Conservation (phyloP, 2,888 invertebrate genomes). For the Phrixothrix hirtus region DNA sequence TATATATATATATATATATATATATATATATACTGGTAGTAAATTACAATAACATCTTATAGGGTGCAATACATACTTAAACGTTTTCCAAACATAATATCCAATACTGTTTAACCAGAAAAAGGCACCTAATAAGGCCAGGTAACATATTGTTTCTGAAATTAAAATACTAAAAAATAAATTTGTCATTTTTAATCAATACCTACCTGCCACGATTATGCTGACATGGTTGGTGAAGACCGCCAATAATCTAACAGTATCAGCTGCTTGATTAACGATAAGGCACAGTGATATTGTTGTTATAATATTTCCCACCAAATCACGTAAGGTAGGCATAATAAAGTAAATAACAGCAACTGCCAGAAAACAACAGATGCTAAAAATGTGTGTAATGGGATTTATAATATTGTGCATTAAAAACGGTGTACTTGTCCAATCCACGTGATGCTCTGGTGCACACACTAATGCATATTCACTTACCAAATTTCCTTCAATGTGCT, state of each 20-base stretch:
- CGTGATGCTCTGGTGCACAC: conserved; percentile 71
- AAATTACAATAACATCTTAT: too few relatives aligned
- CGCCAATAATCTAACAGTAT: conserved; percentile 77
- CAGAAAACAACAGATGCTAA: conserved; percentile 71
- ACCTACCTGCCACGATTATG: conserved; percentile 76
- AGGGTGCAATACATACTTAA: conserved; percentile 60
- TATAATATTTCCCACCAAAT: conserved; percentile 82
- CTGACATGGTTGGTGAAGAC: conserved; percentile 80
- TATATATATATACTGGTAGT: too few relatives aligned
- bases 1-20: too few relatives aligned
- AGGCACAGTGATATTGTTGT: conserved; percentile 80
- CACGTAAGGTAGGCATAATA: conserved; percentile 78
- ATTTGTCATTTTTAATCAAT: too few relatives aligned
- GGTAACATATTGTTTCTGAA: conserved; percentile 76
- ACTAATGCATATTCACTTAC: conserved; percentile 72
- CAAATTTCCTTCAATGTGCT: conserved; percentile 61
- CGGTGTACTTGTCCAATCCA: conserved; percentile 74
- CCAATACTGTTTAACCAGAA: conserved; percentile 87
- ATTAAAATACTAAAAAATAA: background rate
- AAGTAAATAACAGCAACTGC: conserved; percentile 79
- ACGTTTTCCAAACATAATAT: conserved; percentile 87
- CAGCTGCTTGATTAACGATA: conserved; percentile 76
- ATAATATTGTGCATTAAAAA: conserved; percentile 75
- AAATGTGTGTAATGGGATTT: conserved; percentile 76
- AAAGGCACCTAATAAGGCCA: conserved; percentile 78